Percentiles rank a stretch among this genome's conserved stretches.
Evolutionary conservation across 1,140 invertebrate genomes (phyloP).

Genomic region (Portunus trituberculatus): DNA sequence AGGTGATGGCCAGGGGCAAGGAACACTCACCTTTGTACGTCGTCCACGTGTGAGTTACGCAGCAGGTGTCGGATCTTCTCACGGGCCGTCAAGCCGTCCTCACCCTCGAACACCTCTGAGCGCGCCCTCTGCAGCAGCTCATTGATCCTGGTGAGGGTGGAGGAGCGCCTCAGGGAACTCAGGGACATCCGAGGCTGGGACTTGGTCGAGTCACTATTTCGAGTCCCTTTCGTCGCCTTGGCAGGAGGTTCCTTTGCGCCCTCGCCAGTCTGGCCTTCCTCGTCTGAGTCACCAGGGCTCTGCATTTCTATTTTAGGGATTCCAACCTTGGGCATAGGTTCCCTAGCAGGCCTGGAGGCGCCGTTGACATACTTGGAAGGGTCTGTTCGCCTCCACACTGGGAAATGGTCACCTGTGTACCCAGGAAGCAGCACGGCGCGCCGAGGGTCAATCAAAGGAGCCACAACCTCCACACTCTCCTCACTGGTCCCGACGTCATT

Average conservation of each 20-base stretch:
- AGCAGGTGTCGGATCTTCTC: constrained; percentile 58
- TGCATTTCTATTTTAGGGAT: constrained; percentile 47
- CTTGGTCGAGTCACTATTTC: not conserved
- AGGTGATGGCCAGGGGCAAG: not conserved
- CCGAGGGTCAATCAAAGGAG: constrained; percentile 62
- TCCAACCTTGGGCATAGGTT: not conserved
- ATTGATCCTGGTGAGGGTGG: constrained; percentile 65
- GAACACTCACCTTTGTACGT: constrained; percentile 57
- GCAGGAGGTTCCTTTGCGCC: not conserved
- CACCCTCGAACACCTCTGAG: constrained; percentile 68
- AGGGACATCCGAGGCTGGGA: constrained; percentile 26
- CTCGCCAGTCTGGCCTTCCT: not conserved
- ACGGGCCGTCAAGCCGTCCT: constrained; percentile 48
- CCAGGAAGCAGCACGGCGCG: constrained; percentile 64
- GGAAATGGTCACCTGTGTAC: constrained; percentile 44
- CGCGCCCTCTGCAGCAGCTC: constrained; percentile 60
- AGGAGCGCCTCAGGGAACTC: constrained; percentile 49
- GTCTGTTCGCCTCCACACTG: constrained; percentile 59
- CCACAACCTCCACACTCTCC: constrained; percentile 21
- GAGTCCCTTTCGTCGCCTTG: not conserved
- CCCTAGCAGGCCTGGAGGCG: not conserved
- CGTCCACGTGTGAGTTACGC: constrained; percentile 56
- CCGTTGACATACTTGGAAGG: constrained; percentile 51
- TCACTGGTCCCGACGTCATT: not conserved
- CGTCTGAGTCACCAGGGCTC: constrained; percentile 2